Base-by-base conservation (phyloP, 2,797 vertebrate genomes). In the Anguilla anguilla region DNA sequence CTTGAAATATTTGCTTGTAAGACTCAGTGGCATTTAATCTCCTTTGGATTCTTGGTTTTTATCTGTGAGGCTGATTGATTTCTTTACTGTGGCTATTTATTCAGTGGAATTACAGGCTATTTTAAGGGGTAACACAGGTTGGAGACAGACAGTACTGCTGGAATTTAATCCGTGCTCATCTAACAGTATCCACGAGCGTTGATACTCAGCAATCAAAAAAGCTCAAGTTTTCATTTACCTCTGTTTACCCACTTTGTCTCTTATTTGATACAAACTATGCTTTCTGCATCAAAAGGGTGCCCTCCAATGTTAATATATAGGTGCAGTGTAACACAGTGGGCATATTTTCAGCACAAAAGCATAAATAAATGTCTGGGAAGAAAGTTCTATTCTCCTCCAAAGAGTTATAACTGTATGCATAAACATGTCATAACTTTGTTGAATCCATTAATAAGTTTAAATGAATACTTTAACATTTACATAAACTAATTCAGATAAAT, bases 1-100 rank as follows among this genome's bases (percentile, higher is more conserved):
- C n/a, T 87, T 87, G 86, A 87, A 87, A 87, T 87, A 87, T 87
- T 87, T 87, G 72, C 69, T 82, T 59, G 86, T 82, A 87, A 87
- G 86, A 59, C 86, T 59, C 31, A 22, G 49, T 87, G 86, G 74
- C 86, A 87, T 87, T 87, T 87, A 87, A 87, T 87, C 77, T 82
- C 53, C 74, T 87, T 87, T 77, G 74, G 74, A 87, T 87, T 82
- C 86, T 64, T 87, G 77, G 28, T 82, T 87, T 81, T 59, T 86
- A 81, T 86, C 74, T 87, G 74, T 82, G 74, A 59, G n/a, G 77
- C 74, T 87, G 86, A 87, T 87, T 87, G 86, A 87, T 87, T 87
- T 64, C 55, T 43, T 61, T 82, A 87, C 72, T 81, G 72, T 74
- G 59, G 86, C 72, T 87, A 82, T 87, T 87, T 87, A 87, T 87